These are phyloP conservation scores for Novumbra hubbsi DNA, from an alignment of 2,797 vertebrate species.

Conservation along the genomic window DNA sequence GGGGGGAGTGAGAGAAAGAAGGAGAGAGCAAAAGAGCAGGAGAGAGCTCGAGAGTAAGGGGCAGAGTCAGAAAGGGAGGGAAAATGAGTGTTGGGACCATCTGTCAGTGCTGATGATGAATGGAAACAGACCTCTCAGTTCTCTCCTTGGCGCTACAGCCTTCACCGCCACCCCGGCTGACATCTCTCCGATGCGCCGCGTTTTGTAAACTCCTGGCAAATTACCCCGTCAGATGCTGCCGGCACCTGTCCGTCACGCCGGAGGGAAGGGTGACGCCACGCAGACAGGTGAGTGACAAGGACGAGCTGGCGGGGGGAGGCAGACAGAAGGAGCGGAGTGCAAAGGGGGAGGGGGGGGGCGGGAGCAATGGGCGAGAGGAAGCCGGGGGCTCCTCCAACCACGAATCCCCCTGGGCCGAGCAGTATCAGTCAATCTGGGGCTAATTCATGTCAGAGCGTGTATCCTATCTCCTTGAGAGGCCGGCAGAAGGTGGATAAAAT, in stretches of 20 bases:
- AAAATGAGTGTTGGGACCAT: conserved; percentile 59
- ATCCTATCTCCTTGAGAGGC: conserved; percentile 79
- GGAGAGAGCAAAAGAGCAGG: conserved; percentile 33
- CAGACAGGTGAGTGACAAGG: conserved; percentile 76
- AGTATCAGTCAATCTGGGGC: conserved; percentile 84
- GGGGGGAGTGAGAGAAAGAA: conserved; percentile 41
- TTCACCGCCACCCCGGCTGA: conserved; percentile 56
- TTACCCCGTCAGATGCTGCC: conserved; percentile 73
- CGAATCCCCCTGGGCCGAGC: conserved; percentile 68
- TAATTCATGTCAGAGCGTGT: conserved; percentile 87
- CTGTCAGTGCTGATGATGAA: conserved; percentile 63
- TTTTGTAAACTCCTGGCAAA: conserved; percentile 75
- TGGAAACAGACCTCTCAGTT: conserved; percentile 51
- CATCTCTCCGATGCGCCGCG: conserved; percentile 61
- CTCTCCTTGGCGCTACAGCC: conserved; percentile 27
- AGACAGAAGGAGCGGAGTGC: conserved; percentile 39
- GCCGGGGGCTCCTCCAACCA: conserved; percentile 45
- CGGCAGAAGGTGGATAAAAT: conserved; percentile 84
- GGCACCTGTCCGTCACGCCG: conserved; percentile 64
- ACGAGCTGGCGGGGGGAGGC: conserved; percentile 29
- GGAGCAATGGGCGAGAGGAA: conserved; percentile 31
- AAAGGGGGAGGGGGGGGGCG: conserved; percentile 42
- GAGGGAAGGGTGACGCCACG: conserved; percentile 57
- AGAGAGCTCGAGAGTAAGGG: conserved; percentile 31
- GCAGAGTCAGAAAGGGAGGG: conserved; percentile 36